Evolutionary conservation across 2,888 invertebrate genomes (phyloP), one percentile per base, ranked within the genome.

Genomic region (Diplazon laetatorius): DNA sequence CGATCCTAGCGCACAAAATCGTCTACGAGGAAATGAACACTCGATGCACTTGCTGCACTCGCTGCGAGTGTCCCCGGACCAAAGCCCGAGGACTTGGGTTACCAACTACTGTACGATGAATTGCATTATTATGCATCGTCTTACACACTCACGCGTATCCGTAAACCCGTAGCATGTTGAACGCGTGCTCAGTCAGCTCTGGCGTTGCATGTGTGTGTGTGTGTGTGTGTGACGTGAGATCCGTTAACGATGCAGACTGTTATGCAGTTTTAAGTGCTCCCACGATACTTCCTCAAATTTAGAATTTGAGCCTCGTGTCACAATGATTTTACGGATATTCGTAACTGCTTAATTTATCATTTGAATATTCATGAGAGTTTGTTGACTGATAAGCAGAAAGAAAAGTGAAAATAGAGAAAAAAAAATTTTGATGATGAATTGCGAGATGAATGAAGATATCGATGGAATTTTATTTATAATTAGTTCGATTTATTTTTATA

Each of bases 121-220:
- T 66, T 39, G 22, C 66, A 66, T 66, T 52, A 65, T 65, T 52
- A 66, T 66, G 66, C 66, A 50, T 66, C 66, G 52, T n/a, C n/a
- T n/a, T 66, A 52, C 25, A 52, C 52, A 65, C 50, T 50, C 50
- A 22, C 50, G 18, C 35, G 35, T 20, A 16, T 63, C 4, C 4
- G 39, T 50, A 14, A 50, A 20, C 37, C 37, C 12, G 25, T 50
- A 16, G 12, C n/a, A 50, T 37, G 22, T 10, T 4, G 14, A 52
- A 22, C 22, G 22, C 66, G 16, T 39, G 66, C 39, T 9, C 25
- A 16, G 16, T 52, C 50, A 39, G 52, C 52, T 50, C 16, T 9
- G 20, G 37, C n/a, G n/a, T n/a, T n/a, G n/a, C n/a, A n/a, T n/a
- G n/a, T n/a, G n/a, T n/a, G n/a, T n/a, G n/a, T n/a, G n/a, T n/a